These are phyloP conservation scores for Mormyrus proboscirostris DNA, from an alignment of 2,797 vertebrate species.

Conservation along the genomic window DNA sequence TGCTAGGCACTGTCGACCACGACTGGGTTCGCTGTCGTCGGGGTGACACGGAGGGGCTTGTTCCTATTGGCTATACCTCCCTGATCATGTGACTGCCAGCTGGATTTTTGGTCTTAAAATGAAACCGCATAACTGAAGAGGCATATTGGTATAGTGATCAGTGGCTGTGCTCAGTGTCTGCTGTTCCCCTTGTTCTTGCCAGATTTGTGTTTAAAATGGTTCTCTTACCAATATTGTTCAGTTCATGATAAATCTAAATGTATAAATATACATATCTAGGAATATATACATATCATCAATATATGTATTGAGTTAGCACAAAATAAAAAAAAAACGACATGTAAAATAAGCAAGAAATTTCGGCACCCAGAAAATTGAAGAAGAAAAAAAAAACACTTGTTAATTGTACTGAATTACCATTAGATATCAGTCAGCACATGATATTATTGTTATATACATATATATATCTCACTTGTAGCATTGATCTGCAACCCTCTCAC, in stretches of 20 bases:
- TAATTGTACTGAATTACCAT: background rate
- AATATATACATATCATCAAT: constrained; percentile 46
- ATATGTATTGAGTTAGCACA: constrained; percentile 44
- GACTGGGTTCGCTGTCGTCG: constrained; percentile 89
- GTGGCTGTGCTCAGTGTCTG: constrained; percentile 58
- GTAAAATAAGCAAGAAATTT: constrained; percentile 14
- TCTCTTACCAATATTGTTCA: constrained; percentile 46
- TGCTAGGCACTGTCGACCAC: constrained; percentile 77
- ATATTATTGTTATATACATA: constrained; percentile 2
- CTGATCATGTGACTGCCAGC: constrained; percentile 72
- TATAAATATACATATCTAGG: constrained; percentile 61
- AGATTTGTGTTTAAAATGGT: constrained; percentile 60
- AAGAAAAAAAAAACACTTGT: background rate
- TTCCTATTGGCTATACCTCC: constrained; percentile 90
- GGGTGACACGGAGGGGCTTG: constrained; percentile 75
- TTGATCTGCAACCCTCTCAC: constrained; percentile 26
- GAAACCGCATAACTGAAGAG: background rate
- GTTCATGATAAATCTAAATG: constrained; percentile 47
- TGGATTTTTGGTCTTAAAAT: constrained; percentile 22
- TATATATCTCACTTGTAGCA: constrained; percentile 6
- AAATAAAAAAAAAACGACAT: constrained; percentile 45
- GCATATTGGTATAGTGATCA: constrained; percentile 57
- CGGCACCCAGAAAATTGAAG: background rate
- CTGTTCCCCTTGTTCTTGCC: constrained; percentile 51
- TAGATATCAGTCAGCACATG: constrained; percentile 3